Base-by-base conservation (phyloP, 2,888 invertebrate genomes). In the Blera fallax region DNA sequence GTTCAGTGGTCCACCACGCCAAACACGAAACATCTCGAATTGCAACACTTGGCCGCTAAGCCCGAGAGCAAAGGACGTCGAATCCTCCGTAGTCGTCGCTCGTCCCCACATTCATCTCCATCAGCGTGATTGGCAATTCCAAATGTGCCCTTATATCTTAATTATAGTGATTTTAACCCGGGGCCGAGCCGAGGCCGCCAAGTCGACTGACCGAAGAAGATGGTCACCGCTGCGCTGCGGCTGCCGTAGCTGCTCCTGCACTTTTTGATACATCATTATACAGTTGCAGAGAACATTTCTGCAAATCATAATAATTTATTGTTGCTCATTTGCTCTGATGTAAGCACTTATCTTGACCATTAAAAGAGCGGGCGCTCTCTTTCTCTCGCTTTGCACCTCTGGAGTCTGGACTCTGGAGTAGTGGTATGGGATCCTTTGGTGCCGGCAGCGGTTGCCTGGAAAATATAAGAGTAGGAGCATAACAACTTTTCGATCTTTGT, bases 251-350 rank as follows among this genome's bases (percentile, higher is more conserved):
- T 50, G 85, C 85, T 85, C 60, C 85, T 81, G 85, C 65, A 72
- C 76, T 81, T 81, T 85, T 72, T 72, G 81, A 90, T 90, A 89
- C 90, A 89, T 90, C 90, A 90, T 90, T 90, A 90, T 88, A 88
- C 89, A 89, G 90, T 89, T 90, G 90, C 88, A 87, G 88, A 67
- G 76, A 88, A 88, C 87, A 87, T 88, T 89, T 88, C 89, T 89
- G 90, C 90, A 90, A 89, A 90, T 90, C 90, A 90, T 90, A 89
- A 90, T 90, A 90, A 90, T 90, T 90, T 89, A 90, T 90, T 89
- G 89, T 88, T 88, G 89, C 88, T 89, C 89, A 90, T 89, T 90
- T 90, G 88, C 88, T 88, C 87, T 87, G 87, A 82, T 81, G 85
- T 67, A 72, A 85, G 81, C 81, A 81, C 85, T 85, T 81, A 85